Percentiles rank a stretch among this genome's conserved stretches.
phyloP scores from a whole-genome alignment of 2,113 vertebrate species.

The Reinhardtius hippoglossoides region DNA sequence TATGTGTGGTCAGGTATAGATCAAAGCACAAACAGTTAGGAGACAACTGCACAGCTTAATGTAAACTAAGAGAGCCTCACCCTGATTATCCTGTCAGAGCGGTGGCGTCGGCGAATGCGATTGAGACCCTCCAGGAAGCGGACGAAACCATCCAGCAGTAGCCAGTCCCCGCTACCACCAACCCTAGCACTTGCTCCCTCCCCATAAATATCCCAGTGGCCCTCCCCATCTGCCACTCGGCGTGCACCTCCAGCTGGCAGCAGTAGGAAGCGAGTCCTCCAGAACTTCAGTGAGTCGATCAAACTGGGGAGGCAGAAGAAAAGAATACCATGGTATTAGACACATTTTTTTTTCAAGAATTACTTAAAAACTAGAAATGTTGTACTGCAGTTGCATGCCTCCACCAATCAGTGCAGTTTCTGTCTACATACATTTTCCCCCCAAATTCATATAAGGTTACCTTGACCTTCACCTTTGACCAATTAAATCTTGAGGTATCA shows the following conservation, averaged over 20 bases:
- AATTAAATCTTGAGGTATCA: too few species aligned
- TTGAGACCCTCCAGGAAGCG: constrained; percentile 98
- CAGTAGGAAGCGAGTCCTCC: constrained; percentile 95
- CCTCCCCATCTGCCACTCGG: constrained; percentile 91
- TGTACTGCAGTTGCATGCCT: too few species aligned
- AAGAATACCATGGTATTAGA: not conserved
- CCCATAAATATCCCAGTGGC: constrained; percentile 93
- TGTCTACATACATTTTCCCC: too few species aligned
- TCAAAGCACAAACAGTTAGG: not conserved
- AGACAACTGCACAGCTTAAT: not conserved
- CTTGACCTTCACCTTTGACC: too few species aligned
- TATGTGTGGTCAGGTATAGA: too few species aligned
- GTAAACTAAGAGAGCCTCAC: constrained; percentile 33
- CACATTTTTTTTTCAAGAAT: too few species aligned
- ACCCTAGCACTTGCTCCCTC: constrained; percentile 80
- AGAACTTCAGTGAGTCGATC: constrained; percentile 97
- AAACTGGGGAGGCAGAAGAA: constrained; percentile 80
- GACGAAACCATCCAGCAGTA: constrained; percentile 92
- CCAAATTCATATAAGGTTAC: too few species aligned
- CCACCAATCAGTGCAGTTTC: too few species aligned
- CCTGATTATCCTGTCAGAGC: constrained; percentile 88
- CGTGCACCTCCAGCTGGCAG: constrained; percentile 93
- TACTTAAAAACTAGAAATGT: too few species aligned
- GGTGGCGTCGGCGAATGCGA: constrained; percentile 93
- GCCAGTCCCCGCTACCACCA: constrained; percentile 88